Percentiles rank a stretch among this genome's conserved stretches.
Evolutionary conservation across 2,797 vertebrate species (phyloP).

Genomic region (Neomorphus geoffroyi): DNA sequence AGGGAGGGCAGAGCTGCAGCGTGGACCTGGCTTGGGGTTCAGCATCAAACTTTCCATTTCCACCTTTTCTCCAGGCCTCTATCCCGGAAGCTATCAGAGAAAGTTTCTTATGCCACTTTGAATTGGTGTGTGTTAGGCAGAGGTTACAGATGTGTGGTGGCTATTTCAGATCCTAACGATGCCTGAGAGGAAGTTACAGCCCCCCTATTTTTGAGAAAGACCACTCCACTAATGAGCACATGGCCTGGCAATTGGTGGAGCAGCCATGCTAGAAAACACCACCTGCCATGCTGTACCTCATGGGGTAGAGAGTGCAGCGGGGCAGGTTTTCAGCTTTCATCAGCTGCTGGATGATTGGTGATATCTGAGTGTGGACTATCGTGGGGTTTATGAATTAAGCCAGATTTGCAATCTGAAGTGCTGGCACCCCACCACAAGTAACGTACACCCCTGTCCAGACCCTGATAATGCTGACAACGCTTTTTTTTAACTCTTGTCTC

Average conservation of each 20-base stretch:
- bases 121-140: too few species aligned
- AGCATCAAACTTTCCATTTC: neutral
- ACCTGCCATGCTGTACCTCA: too few species aligned
- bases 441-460: neutral
- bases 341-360: neutral
- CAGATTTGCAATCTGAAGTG: neutral
- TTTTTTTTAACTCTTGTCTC: neutral
- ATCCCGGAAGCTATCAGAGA: neutral
- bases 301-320: fast-evolving
- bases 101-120: neutral
- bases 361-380: neutral
- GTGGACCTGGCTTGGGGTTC: neutral
- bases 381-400: neutral
- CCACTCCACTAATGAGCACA: neutral
- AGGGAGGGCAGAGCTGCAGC: neutral
- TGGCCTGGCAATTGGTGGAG: too few species aligned
- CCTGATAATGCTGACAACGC: neutral
- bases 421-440: fast-evolving
- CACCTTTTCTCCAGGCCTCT: neutral
- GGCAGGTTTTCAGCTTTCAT: neutral
- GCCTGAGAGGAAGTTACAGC: neutral
- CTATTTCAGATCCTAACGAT: neutral
- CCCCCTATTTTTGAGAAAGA: neutral
- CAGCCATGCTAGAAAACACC: neutral
- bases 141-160: neutral